These are phyloP conservation scores for Nesoenas mayeri DNA, from an alignment of 2,113 vertebrate species.

Conservation along the genomic window DNA sequence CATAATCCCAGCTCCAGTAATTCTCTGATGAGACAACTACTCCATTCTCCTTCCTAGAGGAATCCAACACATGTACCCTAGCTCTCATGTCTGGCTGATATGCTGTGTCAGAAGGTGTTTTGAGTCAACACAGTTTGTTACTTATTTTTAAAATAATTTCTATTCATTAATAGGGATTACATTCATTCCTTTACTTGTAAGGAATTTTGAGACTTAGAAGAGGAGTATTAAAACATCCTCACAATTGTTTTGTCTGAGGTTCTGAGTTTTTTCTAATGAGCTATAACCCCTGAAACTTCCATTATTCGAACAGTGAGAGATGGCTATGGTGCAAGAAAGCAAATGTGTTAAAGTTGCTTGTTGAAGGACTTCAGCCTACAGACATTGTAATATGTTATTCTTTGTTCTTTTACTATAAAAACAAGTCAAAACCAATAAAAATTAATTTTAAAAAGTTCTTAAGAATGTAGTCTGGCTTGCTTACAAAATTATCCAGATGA, in stretches of 20 bases:
- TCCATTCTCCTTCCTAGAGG: neutral
- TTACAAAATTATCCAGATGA: neutral
- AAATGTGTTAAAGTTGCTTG: neutral
- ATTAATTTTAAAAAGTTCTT: neutral
- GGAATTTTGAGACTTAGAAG: neutral
- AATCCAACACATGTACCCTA: neutral
- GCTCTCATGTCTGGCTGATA: neutral
- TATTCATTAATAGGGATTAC: slow-evolving; percentile 8
- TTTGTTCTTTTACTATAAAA: slow-evolving; percentile 68
- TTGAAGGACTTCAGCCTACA: neutral
- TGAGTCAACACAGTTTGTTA: neutral
- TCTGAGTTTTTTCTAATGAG: neutral
- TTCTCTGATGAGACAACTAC: neutral
- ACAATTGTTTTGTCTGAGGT: neutral
- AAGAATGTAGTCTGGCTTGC: neutral
- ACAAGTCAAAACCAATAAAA: slow-evolving; percentile 44
- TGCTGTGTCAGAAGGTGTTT: neutral
- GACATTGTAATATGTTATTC: neutral
- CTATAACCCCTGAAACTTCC: neutral
- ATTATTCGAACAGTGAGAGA: neutral
- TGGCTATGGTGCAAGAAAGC: neutral
- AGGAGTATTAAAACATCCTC: neutral
- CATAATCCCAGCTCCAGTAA: neutral
- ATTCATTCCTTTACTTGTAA: slow-evolving; percentile 17
- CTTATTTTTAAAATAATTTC: slow-evolving; percentile 5